Percentiles rank a stretch among this genome's conserved stretches.
These are phyloP conservation scores for Tuta absoluta DNA, from an alignment of 2,888 invertebrate species.

Conservation along the genomic window DNA sequence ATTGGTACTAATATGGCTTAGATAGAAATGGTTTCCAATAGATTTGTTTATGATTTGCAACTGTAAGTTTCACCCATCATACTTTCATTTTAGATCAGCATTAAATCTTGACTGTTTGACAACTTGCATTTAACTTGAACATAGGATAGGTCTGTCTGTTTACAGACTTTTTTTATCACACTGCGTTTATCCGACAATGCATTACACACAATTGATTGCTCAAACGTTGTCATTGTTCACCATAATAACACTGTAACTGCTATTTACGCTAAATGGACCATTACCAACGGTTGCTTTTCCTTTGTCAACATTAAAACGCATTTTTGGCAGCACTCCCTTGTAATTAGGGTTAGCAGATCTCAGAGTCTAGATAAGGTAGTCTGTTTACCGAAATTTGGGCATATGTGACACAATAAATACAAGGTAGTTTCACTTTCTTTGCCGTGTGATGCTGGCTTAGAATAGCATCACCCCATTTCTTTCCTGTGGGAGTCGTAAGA, in stretches of 20 bases:
- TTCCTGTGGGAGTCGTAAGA: too few relatives aligned
- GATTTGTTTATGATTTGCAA: too few relatives aligned
- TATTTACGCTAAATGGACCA: slow-evolving; percentile 67
- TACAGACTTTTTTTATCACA: slow-evolving; percentile 5
- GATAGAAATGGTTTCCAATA: too few relatives aligned
- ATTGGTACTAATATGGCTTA: too few relatives aligned
- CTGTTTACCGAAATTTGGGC: too few relatives aligned
- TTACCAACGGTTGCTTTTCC: slow-evolving; percentile 51
- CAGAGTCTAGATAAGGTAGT: not conserved
- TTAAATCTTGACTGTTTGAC: not conserved
- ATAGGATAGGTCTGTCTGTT: too few relatives aligned
- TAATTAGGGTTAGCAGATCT: not conserved
- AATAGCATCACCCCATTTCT: too few relatives aligned
- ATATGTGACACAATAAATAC: too few relatives aligned
- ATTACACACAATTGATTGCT: slow-evolving; percentile 50
- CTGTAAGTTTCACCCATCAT: too few relatives aligned
- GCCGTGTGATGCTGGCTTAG: too few relatives aligned
- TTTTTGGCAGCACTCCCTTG: not conserved
- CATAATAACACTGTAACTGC: slow-evolving; percentile 42
- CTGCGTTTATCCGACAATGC: slow-evolving; percentile 23
- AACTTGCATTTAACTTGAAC: slow-evolving; percentile 4
- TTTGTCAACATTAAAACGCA: slow-evolving; percentile 25
- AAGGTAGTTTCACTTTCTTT: too few relatives aligned
- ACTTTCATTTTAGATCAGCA: too few relatives aligned
- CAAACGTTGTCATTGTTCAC: slow-evolving; percentile 51